These are phyloP conservation scores for Hemibagrus wyckioides DNA, from an alignment of 2,113 vertebrate species.

Conservation along the genomic window DNA sequence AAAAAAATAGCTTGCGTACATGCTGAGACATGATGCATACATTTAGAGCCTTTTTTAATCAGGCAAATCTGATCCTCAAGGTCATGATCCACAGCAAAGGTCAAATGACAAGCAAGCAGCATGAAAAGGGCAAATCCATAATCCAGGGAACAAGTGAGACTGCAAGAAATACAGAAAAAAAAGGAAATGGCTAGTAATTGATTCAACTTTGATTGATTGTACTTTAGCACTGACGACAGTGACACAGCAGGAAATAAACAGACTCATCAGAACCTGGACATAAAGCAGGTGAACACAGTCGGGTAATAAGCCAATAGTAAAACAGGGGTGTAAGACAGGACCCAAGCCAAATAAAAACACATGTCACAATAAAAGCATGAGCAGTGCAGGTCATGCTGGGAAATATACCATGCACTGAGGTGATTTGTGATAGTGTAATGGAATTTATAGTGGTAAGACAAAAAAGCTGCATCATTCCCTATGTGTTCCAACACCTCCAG, in stretches of 20 bases:
- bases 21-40: too few relatives aligned
- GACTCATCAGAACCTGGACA: background rate
- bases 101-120: background rate
- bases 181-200: background rate
- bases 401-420: background rate
- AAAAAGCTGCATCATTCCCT: background rate
- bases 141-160: background rate
- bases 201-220: background rate
- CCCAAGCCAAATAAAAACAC: background rate
- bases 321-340: background rate
- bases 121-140: background rate
- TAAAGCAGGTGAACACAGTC: background rate
- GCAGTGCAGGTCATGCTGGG: background rate
- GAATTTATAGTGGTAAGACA: background rate
- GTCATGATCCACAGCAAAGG: background rate
- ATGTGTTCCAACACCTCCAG: background rate
- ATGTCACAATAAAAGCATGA: background rate
- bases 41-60: background rate
- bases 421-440: background rate
- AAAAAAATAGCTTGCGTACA: background rate
- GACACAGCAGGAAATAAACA: background rate
- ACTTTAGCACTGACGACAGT: too few relatives aligned
- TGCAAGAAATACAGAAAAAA: background rate
- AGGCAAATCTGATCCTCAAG: background rate
- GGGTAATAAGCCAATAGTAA: background rate